Evolutionary conservation across 2,888 invertebrate species (phyloP).

Genomic region (Pandemis corylana): DNA sequence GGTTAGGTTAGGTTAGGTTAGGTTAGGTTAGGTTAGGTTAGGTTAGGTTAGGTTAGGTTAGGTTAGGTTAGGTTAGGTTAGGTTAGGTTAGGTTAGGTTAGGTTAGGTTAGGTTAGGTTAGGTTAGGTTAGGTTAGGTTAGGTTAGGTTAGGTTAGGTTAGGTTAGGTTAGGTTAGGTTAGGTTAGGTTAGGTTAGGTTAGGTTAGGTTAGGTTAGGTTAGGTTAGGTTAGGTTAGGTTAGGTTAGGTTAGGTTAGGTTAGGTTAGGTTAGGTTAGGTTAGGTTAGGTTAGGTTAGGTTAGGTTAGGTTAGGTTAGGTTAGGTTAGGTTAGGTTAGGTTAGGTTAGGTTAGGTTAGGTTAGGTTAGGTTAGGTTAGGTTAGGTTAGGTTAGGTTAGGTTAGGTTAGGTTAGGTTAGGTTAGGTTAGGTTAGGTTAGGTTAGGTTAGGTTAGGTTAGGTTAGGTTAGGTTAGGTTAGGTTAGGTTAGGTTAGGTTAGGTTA

Average conservation of each 20-base stretch:
- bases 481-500: constrained; percentile 20
- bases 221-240: constrained; percentile 45
- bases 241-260: constrained; percentile 45
- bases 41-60: constrained; percentile 35
- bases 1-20: constrained; percentile 42
- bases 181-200: constrained; percentile 46
- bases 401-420: constrained; percentile 25
- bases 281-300: constrained; percentile 35
- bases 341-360: neutral
- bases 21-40: constrained; percentile 43
- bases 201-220: constrained; percentile 45
- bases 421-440: constrained; percentile 25
- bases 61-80: constrained; percentile 42
- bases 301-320: constrained; percentile 29
- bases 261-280: constrained; percentile 42
- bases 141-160: constrained; percentile 29
- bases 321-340: constrained; percentile 1
- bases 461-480: constrained; percentile 25
- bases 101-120: constrained; percentile 35
- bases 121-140: constrained; percentile 40
- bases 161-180: constrained; percentile 43
- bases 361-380: constrained; percentile 7
- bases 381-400: constrained; percentile 18
- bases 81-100: constrained; percentile 42
- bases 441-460: constrained; percentile 25